Conservation (phyloP, 2,797 vertebrate species). For the Intellagama lesueurii region DNA sequence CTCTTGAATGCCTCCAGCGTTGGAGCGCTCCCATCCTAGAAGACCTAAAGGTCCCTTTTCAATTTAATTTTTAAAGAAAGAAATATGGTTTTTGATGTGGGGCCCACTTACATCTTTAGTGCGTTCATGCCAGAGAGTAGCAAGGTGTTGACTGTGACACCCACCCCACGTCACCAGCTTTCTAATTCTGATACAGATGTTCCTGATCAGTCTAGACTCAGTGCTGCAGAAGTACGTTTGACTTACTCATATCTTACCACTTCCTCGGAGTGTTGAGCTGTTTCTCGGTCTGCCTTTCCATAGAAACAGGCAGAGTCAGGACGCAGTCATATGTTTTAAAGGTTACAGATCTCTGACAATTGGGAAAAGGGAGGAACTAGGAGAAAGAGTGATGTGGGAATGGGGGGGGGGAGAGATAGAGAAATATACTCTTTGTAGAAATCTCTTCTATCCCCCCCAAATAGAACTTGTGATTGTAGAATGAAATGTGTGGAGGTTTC, state of each 20-base stretch:
- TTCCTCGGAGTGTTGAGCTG: not conserved
- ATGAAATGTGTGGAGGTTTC: not conserved
- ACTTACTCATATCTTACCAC: not conserved
- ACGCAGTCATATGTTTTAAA: not conserved
- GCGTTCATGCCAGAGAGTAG: not conserved
- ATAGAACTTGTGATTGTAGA: no score
- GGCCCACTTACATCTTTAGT: not conserved
- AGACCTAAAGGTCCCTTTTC: no score
- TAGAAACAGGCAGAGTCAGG: no score
- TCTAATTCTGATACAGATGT: not conserved
- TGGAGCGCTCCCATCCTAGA: no score
- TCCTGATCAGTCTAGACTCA: slow-evolving; percentile 12
- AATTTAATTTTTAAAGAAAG: no score
- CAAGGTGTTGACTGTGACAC: not conserved
- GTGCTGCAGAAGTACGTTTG: not conserved
- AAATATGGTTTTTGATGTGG: no score
- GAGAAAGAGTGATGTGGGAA: no score
- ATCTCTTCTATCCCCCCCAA: not conserved
- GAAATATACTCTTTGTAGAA: not conserved
- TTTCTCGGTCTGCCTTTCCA: not conserved
- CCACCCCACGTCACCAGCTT: not conserved
- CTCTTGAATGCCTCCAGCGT: no score
- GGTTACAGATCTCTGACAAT: no score
- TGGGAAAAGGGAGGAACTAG: no score
- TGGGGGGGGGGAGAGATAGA: no score